Conservation (phyloP, 2,113 vertebrate species). For the Xiphorhynchus elegans region DNA sequence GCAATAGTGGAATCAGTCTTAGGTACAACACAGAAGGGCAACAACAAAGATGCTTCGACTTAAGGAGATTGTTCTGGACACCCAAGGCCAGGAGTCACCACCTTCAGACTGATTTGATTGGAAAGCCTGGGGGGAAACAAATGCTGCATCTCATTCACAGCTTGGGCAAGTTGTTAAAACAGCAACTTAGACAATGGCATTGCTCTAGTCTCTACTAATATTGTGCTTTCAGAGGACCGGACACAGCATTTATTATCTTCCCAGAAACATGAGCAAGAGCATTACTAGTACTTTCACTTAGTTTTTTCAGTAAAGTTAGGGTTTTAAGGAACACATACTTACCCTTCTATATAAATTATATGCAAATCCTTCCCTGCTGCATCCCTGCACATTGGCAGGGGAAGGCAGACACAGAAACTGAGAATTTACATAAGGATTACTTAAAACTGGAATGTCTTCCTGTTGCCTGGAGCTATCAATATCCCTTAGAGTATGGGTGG, state of each 20-base stretch:
- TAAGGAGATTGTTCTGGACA: background rate
- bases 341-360: background rate
- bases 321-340: background rate
- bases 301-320: background rate
- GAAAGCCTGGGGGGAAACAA: background rate
- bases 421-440: background rate
- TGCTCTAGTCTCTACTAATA: background rate
- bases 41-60: background rate
- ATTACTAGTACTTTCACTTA: background rate
- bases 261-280: background rate
- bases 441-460: background rate
- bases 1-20: background rate
- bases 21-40: background rate
- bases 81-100: background rate
- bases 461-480: background rate
- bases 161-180: background rate
- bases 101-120: background rate
- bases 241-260: background rate
- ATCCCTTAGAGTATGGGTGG: background rate
- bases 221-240: background rate
- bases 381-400: background rate
- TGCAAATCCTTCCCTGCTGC: background rate
- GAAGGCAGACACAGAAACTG: background rate
- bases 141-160: background rate
- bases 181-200: rapidly evolving